Percentiles rank a stretch among this genome's conserved stretches.
phyloP scores from a whole-genome alignment of 1,140 invertebrate genomes.

The Telenomus remus region DNA sequence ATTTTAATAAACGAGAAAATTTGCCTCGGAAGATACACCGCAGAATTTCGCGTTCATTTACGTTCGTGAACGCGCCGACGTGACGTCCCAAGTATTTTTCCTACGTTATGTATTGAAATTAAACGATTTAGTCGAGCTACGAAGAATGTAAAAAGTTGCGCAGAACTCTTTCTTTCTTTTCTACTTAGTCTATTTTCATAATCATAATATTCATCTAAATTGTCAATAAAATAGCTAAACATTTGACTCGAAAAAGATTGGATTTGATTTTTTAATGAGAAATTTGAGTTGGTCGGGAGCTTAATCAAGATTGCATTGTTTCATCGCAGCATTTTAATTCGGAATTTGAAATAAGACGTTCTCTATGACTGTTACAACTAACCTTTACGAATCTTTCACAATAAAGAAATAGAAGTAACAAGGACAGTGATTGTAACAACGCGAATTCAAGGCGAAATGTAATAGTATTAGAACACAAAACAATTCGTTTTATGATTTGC shows the following conservation, averaged over 20 bases:
- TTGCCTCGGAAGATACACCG: conserved; percentile 19
- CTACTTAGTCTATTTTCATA: too few species aligned
- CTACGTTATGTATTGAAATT: conserved; percentile 11
- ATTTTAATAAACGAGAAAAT: conserved; percentile 44
- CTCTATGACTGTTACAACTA: conserved; percentile 30
- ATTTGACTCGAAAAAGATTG: too few species aligned
- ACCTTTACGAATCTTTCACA: conserved; percentile 50
- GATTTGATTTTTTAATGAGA: too few species aligned
- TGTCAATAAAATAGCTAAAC: background rate
- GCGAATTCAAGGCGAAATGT: conserved; percentile 37
- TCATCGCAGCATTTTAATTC: conserved; percentile 12
- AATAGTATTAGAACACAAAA: conserved; percentile 14
- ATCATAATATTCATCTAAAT: too few species aligned
- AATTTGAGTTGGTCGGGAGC: too few species aligned
- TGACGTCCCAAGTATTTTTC: conserved; percentile 27
- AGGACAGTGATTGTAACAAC: conserved; percentile 51
- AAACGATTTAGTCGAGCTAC: conserved; percentile 5
- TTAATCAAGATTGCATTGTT: too few species aligned
- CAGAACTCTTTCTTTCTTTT: conserved; percentile 6
- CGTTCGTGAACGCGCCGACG: conserved; percentile 10
- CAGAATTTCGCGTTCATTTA: conserved; percentile 22
- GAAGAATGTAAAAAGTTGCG: too few species aligned
- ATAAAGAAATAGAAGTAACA: conserved; percentile 35
- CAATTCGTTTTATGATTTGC: background rate
- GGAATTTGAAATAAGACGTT: conserved; percentile 38